A percentile compares a stretch with the other conserved stretches of the same genome.
Conservation (phyloP, 2,113 vertebrate genomes). For the Calyptomena viridis region DNA sequence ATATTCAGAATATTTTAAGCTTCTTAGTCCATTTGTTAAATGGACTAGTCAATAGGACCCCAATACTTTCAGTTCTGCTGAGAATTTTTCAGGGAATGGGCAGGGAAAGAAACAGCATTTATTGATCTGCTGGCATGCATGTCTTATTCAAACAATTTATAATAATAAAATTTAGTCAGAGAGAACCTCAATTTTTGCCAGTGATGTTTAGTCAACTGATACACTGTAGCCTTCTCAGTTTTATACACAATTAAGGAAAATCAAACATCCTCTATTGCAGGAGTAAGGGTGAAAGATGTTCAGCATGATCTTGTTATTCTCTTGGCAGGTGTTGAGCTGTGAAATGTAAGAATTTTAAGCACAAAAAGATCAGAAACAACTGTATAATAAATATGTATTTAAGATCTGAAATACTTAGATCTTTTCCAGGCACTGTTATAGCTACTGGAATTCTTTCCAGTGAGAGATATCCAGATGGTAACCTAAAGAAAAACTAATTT, state of each 20-base stretch:
- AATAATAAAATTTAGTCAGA: background rate
- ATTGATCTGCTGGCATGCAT: background rate
- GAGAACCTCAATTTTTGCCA: background rate
- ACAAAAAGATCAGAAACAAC: background rate
- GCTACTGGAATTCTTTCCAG: background rate
- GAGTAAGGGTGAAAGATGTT: background rate
- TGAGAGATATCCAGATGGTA: background rate
- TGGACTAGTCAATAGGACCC: background rate
- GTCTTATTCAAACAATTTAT: background rate
- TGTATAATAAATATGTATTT: background rate
- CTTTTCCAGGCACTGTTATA: background rate
- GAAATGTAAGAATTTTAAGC: background rate
- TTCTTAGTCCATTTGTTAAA: background rate
- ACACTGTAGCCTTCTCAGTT: background rate
- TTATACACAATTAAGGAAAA: background rate
- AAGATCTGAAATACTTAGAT: background rate
- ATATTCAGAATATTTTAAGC: background rate
- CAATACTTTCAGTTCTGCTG: background rate
- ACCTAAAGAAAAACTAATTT: background rate
- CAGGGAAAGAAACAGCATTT: background rate
- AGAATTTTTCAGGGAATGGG: background rate
- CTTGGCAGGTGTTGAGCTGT: background rate
- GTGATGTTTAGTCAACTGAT: rapidly evolving
- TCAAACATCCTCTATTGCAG: background rate
- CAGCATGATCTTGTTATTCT: background rate